A percentile compares a stretch with the other conserved stretches of the same genome.
Evolutionary conservation across 2,888 invertebrate species (phyloP).

Genomic region (Seira sanloemensis): DNA sequence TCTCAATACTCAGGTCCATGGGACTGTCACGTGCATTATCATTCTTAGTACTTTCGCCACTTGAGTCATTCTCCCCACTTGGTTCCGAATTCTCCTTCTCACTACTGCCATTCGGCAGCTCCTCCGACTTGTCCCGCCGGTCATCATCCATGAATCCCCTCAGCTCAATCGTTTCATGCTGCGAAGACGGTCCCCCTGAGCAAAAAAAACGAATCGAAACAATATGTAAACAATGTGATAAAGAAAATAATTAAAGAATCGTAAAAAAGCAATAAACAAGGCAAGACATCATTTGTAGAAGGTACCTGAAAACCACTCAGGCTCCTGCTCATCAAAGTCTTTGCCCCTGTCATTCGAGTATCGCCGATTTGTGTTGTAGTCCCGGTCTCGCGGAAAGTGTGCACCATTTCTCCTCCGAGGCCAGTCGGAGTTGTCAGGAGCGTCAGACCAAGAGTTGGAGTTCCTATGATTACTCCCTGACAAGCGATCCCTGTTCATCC

Average conservation of each 20-base stretch:
- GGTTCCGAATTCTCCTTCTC: constrained; percentile 32
- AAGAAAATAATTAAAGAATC: no score
- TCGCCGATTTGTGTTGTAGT: constrained; percentile 36
- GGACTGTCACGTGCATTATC: constrained; percentile 50
- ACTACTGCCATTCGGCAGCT: constrained; percentile 14
- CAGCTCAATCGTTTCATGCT: constrained; percentile 93
- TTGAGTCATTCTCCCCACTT: constrained; percentile 52
- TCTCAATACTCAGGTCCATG: constrained; percentile 82
- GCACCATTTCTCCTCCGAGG: constrained; percentile 53
- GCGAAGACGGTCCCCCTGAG: constrained; percentile 92
- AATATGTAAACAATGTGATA: no score
- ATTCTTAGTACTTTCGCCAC: constrained; percentile 59
- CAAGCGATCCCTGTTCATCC: constrained; percentile 44
- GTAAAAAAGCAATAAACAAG: background rate
- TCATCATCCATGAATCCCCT: constrained; percentile 89
- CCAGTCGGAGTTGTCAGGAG: constrained; percentile 43
- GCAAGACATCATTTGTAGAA: constrained; percentile 2
- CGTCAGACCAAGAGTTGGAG: constrained; percentile 54
- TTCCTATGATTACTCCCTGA: constrained; percentile 49
- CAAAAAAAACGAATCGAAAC: no score
- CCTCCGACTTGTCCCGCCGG: constrained; percentile 58
- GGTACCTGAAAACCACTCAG: constrained; percentile 85
- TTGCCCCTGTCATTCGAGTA: constrained; percentile 77
- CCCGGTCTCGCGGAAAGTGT: constrained; percentile 57
- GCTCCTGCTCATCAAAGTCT: constrained; percentile 82